phyloP scores from a whole-genome alignment of 2,113 vertebrate genomes.

The Tautogolabrus adspersus region DNA sequence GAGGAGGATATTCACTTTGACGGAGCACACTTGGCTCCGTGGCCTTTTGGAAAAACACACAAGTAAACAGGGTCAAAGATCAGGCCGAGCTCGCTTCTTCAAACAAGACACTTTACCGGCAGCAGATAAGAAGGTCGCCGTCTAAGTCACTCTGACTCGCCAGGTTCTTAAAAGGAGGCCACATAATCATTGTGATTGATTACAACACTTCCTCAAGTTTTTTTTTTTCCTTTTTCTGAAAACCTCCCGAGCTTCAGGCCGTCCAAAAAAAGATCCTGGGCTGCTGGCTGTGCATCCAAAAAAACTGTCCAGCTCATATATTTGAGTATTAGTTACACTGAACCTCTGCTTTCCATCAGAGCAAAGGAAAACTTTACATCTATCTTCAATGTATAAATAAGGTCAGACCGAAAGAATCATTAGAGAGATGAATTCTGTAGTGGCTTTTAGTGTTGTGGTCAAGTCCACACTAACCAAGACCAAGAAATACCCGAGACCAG shows the following conservation, averaged over 20 bases:
- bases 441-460: too few species aligned
- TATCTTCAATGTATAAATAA: not conserved
- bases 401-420: not conserved
- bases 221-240: not conserved
- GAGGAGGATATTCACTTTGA: conserved; percentile 73
- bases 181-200: conserved; percentile 63
- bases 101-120: conserved; percentile 63
- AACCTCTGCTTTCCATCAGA: not conserved
- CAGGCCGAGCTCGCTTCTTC: conserved; percentile 49
- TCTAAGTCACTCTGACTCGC: conserved; percentile 31
- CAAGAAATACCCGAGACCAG: too few species aligned
- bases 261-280: conserved; percentile 3
- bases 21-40: conserved; percentile 69
- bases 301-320: not conserved
- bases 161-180: conserved; percentile 28
- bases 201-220: conserved; percentile 13
- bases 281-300: conserved; percentile 7
- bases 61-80: conserved; percentile 75
- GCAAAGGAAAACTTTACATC: conserved; percentile 9
- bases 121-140: conserved; percentile 61
- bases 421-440: not conserved
- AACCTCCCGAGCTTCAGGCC: not conserved
- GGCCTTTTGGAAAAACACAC: conserved; percentile 79
- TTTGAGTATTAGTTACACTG: not conserved
- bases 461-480: too few species aligned